Percentiles rank a stretch among this genome's conserved stretches.
These are phyloP conservation scores for Pristionchus maxplancki DNA, from an alignment of 2,888 invertebrate species.

Conservation along the genomic window DNA sequence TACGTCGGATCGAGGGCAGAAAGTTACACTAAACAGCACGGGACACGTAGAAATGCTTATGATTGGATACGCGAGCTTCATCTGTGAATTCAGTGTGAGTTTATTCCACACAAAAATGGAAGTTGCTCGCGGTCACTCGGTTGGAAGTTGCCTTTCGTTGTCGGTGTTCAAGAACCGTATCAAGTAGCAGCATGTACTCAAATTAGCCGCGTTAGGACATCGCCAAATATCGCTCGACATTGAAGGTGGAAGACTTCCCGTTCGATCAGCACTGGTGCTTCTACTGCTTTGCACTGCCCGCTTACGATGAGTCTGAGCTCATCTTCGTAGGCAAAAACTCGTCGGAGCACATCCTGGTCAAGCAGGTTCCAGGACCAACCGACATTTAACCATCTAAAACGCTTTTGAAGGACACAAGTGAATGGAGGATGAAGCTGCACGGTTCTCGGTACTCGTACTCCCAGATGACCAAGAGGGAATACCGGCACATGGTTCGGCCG, in stretches of 20 bases:
- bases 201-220: no score
- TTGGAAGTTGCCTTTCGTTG: no score
- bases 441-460: not conserved
- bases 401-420: conserved; percentile 6
- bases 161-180: no score
- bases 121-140: no score
- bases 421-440: not conserved
- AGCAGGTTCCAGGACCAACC: no score
- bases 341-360: not conserved
- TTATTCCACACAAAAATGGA: no score
- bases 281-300: conserved; percentile 26
- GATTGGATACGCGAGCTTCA: conserved; percentile 20
- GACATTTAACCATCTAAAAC: no score
- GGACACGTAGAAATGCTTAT: not conserved
- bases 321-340: not conserved
- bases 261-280: conserved; percentile 48
- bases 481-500: not conserved
- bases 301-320: not conserved
- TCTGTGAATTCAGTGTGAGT: conserved; percentile 21
- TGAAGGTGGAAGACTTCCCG: not conserved
- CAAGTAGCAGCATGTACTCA: no score
- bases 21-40: not conserved
- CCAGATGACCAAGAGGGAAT: not conserved
- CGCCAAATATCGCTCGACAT: no score
- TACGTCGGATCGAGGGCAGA: not conserved